Evolutionary conservation across 2,113 vertebrate species (phyloP).

Genomic region (Mesocricetus auratus): DNA sequence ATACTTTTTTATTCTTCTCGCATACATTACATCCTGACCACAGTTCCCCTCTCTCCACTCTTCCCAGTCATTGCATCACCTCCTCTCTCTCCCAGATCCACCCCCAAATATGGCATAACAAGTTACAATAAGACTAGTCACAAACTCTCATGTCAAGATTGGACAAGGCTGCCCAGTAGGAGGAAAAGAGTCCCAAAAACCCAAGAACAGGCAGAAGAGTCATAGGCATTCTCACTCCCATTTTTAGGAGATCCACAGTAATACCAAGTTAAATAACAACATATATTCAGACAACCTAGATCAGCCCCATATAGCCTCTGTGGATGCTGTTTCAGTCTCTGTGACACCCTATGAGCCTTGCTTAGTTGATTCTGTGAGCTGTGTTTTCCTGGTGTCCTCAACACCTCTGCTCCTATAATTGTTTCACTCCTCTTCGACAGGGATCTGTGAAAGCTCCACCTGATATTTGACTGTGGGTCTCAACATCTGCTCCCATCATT

Average conservation of each 20-base stretch:
- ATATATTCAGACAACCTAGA: not conserved
- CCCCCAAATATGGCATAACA: not conserved
- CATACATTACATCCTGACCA: not conserved
- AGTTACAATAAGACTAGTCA: not conserved
- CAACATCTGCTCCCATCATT: not conserved
- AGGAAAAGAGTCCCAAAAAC: not conserved
- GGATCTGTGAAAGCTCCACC: not conserved
- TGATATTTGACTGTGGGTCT: not conserved
- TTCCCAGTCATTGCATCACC: not conserved
- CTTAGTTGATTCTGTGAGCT: not conserved
- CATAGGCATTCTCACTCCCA: not conserved
- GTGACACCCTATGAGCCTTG: not conserved
- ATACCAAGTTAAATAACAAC: not conserved
- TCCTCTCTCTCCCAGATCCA: not conserved
- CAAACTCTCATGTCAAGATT: not conserved
- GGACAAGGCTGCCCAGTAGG: not conserved
- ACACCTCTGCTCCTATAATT: not conserved
- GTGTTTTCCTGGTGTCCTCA: not conserved
- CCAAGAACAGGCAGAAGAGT: not conserved
- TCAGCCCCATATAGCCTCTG: not conserved
- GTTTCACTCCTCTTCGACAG: not conserved
- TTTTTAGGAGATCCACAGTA: not conserved
- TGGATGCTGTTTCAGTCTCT: not conserved
- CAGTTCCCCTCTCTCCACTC: not conserved
- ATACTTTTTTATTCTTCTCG: not conserved